These are phyloP conservation scores for Adelphocoris suturalis DNA, from an alignment of 2,888 invertebrate species.

Conservation along the genomic window DNA sequence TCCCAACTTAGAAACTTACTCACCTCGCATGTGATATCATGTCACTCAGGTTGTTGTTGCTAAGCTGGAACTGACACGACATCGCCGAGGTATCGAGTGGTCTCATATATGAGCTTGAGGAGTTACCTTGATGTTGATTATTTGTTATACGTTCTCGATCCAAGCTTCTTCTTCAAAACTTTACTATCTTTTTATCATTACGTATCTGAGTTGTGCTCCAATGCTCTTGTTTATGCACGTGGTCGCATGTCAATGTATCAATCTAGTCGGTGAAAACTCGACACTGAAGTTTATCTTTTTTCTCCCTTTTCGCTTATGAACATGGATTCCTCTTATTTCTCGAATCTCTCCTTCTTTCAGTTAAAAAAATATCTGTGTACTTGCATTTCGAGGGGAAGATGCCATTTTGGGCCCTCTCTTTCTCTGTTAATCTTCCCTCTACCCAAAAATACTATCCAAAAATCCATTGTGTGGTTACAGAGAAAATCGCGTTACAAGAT, in stretches of 20 bases:
- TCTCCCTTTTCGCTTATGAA: background rate
- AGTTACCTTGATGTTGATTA: too few species aligned
- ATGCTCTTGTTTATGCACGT: background rate
- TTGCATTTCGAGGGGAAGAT: conserved; percentile 24
- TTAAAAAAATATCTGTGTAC: background rate
- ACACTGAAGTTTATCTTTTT: background rate
- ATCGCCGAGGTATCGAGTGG: too few species aligned
- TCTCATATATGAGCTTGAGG: too few species aligned
- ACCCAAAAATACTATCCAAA: background rate
- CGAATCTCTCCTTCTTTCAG: background rate
- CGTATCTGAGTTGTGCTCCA: background rate
- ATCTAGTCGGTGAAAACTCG: background rate
- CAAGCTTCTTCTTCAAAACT: background rate
- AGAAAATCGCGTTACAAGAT: conserved; percentile 47
- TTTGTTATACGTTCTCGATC: too few species aligned
- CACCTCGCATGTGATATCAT: too few species aligned
- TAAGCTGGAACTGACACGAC: too few species aligned
- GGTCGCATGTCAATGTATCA: conserved; percentile 13
- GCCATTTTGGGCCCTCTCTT: conserved; percentile 2
- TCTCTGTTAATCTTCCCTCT: background rate
- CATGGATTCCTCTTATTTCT: conserved; percentile 32
- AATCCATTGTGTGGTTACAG: conserved; percentile 62
- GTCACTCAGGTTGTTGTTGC: too few species aligned
- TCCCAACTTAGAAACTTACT: too few species aligned
- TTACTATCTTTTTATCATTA: background rate